A percentile compares a stretch with the other conserved stretches of the same genome.
These are phyloP conservation scores for Germaria angustata DNA, from an alignment of 2,888 invertebrate genomes.

Conservation along the genomic window DNA sequence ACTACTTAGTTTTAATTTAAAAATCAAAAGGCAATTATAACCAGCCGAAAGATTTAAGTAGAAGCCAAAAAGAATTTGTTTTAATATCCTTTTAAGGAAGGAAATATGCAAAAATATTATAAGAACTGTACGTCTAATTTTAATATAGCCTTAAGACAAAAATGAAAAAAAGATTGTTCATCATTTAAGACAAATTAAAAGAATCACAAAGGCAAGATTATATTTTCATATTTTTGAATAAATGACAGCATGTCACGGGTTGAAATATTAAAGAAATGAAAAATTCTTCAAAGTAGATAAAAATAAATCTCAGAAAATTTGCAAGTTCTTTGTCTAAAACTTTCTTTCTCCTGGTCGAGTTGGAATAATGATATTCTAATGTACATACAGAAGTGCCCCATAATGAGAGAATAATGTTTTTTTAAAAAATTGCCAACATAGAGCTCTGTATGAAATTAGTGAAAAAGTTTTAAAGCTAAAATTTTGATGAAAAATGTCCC, in stretches of 20 bases:
- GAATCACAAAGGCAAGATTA: neutral
- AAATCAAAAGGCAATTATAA: neutral
- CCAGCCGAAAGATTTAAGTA: neutral
- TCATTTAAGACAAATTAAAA: slow-evolving; percentile 9
- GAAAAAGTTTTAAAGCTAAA: too few species aligned
- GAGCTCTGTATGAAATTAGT: too few species aligned
- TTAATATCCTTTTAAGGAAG: neutral
- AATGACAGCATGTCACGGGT: neutral
- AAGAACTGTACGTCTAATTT: slow-evolving; percentile 59
- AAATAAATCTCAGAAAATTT: too few species aligned
- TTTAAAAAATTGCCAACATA: too few species aligned
- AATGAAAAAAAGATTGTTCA: slow-evolving; percentile 49
- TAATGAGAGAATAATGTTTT: too few species aligned
- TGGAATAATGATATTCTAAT: too few species aligned
- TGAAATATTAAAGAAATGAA: neutral
- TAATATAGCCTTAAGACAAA: slow-evolving; percentile 44
- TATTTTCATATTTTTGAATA: neutral
- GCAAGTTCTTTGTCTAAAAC: too few species aligned
- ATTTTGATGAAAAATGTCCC: too few species aligned
- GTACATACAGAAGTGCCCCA: too few species aligned
- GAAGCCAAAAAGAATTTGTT: neutral
- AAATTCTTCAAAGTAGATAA: neutral
- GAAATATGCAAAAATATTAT: neutral
- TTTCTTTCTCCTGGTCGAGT: too few species aligned
- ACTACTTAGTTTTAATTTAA: neutral